Base-by-base conservation (phyloP, 2,888 invertebrate genomes). In the Apodemia hepburni region DNA sequence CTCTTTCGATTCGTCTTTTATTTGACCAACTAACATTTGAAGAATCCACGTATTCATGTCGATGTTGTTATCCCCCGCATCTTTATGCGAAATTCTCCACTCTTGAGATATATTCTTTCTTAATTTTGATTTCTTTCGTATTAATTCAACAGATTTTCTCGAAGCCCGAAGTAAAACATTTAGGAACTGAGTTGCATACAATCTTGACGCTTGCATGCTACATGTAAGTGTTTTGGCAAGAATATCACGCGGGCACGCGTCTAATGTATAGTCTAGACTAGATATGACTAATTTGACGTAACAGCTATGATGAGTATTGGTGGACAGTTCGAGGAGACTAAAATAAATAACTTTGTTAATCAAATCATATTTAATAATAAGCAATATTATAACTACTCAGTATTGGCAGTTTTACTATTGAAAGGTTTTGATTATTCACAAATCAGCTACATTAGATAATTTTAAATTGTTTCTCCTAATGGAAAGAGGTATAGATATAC, bases 211-310 rank as follows among this genome's bases (percentile, higher is more conserved):
- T 81, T 93, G 93, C 62, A 91, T 92, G 61, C 82, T 86, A 73
- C 93, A 93, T 9, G 88, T 92, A 6, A 94, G 79, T 8, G 94
- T 94, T 73, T 91, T 93, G 64, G 87, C 87, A 66, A 94, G 82
- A 66, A 95, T 93, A 71, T 94, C 94, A 35, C 96, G 93, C 12
- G 95, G 94, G 73, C 92, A 93, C 3, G 96, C 95, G 65, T 96
- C 95, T 61, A 94, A 89, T 3, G 95, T 93, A 80, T 98, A 99
- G 85, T 98, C 97, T 72, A 99, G 89, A 69, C 97, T 96, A 6
- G 98, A 97, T 66, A 98, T 94, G 62, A 98, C 97, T 66, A 99
- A 92, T 83, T 99, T 99, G 0, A 98, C 95, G 82, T 98, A 98
- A 78, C 97, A 97, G 74, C 97, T 97, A 80, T 98, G 97, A 75